These are phyloP conservation scores for Procavia capensis DNA, from an alignment of 2,113 vertebrate genomes.

Conservation along the genomic window DNA sequence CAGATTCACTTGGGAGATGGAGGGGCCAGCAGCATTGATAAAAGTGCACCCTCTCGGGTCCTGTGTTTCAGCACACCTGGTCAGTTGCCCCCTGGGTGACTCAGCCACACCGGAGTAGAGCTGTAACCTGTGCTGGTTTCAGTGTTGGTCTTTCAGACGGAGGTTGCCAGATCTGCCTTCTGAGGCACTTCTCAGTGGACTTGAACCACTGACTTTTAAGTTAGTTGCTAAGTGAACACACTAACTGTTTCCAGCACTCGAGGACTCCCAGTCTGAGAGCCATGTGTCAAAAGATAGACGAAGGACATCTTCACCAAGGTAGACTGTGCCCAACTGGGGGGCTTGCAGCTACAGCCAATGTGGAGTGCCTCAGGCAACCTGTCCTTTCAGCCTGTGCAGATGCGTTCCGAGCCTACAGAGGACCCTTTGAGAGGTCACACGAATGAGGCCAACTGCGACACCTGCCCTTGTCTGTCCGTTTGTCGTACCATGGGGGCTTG, in stretches of 20 bases:
- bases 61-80: rapidly evolving
- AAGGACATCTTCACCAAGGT: rapidly evolving
- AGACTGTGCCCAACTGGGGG: rapidly evolving
- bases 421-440: not conserved
- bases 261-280: not conserved
- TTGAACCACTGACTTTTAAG: not conserved
- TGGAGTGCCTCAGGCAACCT: rapidly evolving
- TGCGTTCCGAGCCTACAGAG: no score
- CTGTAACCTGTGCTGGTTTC: not conserved
- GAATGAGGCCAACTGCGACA: rapidly evolving
- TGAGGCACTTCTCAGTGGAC: not conserved
- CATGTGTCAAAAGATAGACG: rapidly evolving
- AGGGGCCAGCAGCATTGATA: no score
- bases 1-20: no score
- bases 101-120: not conserved
- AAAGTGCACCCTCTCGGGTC: not conserved
- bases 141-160: not conserved
- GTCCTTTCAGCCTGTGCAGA: not conserved
- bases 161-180: not conserved
- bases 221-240: not conserved
- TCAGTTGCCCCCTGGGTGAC: no score
- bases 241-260: not conserved
- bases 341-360: rapidly evolving
- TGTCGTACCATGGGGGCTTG: no score
- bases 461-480: no score